Evolutionary conservation across 2,888 invertebrate species (phyloP).

Genomic region (Xylota segnis): DNA sequence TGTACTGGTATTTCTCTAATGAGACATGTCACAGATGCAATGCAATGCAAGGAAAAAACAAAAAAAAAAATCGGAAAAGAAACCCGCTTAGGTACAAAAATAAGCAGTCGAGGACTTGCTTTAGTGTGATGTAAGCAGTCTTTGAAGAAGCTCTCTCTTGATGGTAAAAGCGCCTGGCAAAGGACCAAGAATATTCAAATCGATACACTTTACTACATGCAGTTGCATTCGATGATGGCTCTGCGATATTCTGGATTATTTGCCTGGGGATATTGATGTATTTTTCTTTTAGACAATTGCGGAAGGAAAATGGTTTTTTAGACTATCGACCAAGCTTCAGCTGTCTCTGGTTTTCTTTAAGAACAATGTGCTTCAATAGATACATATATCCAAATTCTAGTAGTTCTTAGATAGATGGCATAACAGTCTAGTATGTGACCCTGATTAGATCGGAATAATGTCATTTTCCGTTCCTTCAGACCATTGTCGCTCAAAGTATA

Average conservation of each 20-base stretch:
- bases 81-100: conserved; percentile 12
- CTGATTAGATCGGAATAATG: too few species aligned
- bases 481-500: too few species aligned
- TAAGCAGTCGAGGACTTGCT: conserved; percentile 17
- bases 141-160: conserved; percentile 2
- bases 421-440: too few species aligned
- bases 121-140: conserved; percentile 18
- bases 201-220: conserved; percentile 17
- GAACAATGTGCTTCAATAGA: too few species aligned
- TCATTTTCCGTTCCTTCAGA: too few species aligned
- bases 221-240: conserved; percentile 17
- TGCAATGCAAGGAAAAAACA: neutral
- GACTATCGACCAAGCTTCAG: too few species aligned
- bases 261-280: neutral
- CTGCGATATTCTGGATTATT: conserved; percentile 8
- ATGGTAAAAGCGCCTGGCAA: conserved; percentile 22
- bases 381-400: too few species aligned
- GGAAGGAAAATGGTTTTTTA: neutral
- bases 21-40: conserved; percentile 16
- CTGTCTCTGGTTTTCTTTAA: too few species aligned
- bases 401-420: too few species aligned
- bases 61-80: neutral
- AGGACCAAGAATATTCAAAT: conserved; percentile 40
- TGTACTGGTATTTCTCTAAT: conserved; percentile 60
- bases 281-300: neutral